Base-by-base conservation (phyloP, 2,888 invertebrate species). In the Eremobia ochroleuca region DNA sequence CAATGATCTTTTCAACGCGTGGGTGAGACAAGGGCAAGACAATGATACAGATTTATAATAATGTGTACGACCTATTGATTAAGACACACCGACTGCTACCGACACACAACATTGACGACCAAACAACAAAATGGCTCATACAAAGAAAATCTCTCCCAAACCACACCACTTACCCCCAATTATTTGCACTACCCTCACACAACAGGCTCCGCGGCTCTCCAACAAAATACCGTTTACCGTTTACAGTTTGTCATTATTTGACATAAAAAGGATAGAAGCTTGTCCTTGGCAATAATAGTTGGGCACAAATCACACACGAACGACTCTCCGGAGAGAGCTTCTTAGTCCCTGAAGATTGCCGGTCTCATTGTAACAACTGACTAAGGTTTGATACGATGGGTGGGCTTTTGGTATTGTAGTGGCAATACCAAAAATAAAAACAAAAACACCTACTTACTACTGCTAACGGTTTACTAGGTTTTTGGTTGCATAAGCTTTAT, bases 231-330 rank as follows among this genome's bases (percentile, higher is more conserved):
- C n/a, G n/a, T n/a, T n/a, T n/a, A n/a, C n/a, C n/a, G n/a, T n/a
- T n/a, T n/a, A n/a, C 67, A 72, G 75, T 81, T 83, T 83, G 81
- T 85, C 86, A 81, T 85, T 86, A 86, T 81, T 81, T 84, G 81
- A 81, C 81, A 77, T 75, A 78, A 83, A 83, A 84, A 76, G 86
- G 86, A 77, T 75, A 73, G 70, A 74, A 73, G 71, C 77, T 70
- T 76, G 73, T 74, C 81, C 78, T 78, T 86, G 76, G 65, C 65
- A 72, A 72, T 84, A 80, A 85, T 85, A 83, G 80, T 76, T 34
- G 59, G n/a, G 25, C 70, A 73, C 70, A 82, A 77, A 74, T 82
- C 75, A 71, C 65, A 76, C 61, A 59, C 73, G 82, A 66, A 46
- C 66, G 69, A 67, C 72, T 81, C 81, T 77, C 73, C 81, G 64